Base-by-base conservation (phyloP, 1,140 invertebrate species). In the Zophobas atratus region DNA sequence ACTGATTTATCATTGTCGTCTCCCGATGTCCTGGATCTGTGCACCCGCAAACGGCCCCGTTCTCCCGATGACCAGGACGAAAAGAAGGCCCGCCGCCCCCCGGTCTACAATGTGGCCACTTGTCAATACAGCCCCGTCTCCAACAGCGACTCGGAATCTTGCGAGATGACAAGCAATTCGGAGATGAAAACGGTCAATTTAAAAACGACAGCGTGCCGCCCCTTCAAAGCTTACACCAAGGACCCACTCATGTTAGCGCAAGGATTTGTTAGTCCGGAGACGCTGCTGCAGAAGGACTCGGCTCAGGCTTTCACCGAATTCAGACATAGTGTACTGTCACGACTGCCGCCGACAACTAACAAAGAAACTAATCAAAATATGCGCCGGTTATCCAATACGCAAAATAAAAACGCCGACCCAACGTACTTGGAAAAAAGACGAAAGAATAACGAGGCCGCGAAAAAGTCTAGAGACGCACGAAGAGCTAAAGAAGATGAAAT, bases 361-460 rank as follows among this genome's bases (percentile, higher is more conserved):
- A 89, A 32, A 83, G 88, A 1, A 86, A 90, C 91, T 1, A 93
- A 93, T 80, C 89, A 90, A 0, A 91, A 92, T 79, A 94, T 93
- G 92, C 85, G 92, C 33, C 84, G 92, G 5, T 83, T 85, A 51
- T 75, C 76, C 67, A 32, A 35, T 53, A 8, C 34, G 8, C 76
- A 53, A 77, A 79, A 81, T 35, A 73, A 81, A 3, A 80, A 82
- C 1, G 82, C 86, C 3, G 96, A 97, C 84, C 91, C 92, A 0
- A 92, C 93, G 0, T 99, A 99, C 84, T 93, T 93, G 88, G 96
- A 97, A 83, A 90, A 96, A 75, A 88, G 97, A 5, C 91, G 93
- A 74, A 97, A 97, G 85, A 99, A 99, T 85, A 99, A 99, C 85
- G 95, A 95, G 80, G 97, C 98, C 0, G 98, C 98, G 0, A 99